Evolutionary conservation across 2,797 vertebrate species (phyloP).

Genomic region (Alectoris magna): DNA sequence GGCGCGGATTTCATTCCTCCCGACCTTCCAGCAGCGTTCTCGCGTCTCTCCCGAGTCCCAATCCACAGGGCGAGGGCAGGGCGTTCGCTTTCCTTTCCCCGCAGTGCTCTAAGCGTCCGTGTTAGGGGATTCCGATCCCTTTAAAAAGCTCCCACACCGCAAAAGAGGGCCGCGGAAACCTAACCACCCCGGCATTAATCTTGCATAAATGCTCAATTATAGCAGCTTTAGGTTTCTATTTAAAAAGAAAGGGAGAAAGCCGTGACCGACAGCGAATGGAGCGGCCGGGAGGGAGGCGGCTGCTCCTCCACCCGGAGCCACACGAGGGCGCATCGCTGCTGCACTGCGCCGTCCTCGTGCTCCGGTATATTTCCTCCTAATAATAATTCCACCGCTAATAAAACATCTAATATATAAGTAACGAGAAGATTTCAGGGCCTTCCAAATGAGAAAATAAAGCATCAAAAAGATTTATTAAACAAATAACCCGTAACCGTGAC

Average conservation of each 20-base stretch:
- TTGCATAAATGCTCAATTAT: not conserved
- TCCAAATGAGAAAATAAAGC: constrained; percentile 72
- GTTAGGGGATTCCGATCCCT: not conserved
- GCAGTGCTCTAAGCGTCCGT: not conserved
- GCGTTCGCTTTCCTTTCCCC: constrained; percentile 19
- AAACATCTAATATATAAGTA: constrained; percentile 77
- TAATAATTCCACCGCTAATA: constrained; percentile 68
- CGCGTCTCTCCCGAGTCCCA: constrained; percentile 1
- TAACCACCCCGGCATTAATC: not conserved
- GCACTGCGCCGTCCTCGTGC: not conserved
- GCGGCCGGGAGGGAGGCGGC: not conserved
- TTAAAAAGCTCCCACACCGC: not conserved
- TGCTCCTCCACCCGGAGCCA: constrained; percentile 78
- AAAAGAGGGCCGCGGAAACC: not conserved
- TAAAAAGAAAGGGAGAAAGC: not conserved
- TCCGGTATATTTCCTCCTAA: constrained; percentile 10
- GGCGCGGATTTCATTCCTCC: not conserved
- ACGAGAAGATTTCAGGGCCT: constrained; percentile 67
- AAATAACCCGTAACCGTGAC: constrained; percentile 65
- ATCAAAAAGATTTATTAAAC: constrained; percentile 72
- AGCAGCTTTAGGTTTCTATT: not conserved
- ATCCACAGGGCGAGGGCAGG: not conserved
- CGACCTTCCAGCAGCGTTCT: constrained; percentile 35
- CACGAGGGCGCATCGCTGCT: constrained; percentile 87
- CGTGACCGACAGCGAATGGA: not conserved